Evolutionary conservation across 2,113 vertebrate species (phyloP).

Genomic region (Lagopus leucura): DNA sequence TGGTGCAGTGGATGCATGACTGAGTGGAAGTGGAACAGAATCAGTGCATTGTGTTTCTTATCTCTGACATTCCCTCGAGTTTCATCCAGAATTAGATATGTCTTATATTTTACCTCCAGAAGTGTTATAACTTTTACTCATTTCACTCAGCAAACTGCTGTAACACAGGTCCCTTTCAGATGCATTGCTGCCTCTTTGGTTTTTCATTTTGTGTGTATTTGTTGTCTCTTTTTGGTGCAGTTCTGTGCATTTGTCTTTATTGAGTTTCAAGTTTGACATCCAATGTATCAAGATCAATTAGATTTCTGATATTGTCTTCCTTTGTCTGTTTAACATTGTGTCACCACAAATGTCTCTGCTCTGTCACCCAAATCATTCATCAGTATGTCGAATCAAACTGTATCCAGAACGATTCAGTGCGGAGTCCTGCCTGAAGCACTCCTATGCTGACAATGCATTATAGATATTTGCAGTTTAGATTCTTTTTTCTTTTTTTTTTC

Average conservation of each 20-base stretch:
- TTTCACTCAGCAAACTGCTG: not conserved
- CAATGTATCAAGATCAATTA: not conserved
- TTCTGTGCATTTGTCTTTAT: not conserved
- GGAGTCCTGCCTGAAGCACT: not conserved
- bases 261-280: not conserved
- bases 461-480: not conserved
- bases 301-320: constrained; percentile 1
- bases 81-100: not conserved
- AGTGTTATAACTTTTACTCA: not conserved
- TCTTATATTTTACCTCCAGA: not conserved
- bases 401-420: not conserved
- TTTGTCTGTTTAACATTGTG: not conserved
- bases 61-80: not conserved
- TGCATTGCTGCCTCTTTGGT: not conserved
- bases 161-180: not conserved
- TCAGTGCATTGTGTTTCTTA: not conserved
- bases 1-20: not conserved
- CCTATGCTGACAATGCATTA: not conserved
- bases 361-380: not conserved
- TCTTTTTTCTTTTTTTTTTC: not conserved
- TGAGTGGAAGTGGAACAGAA: not conserved
- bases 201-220: not conserved
- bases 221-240: not conserved
- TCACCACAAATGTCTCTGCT: not conserved
- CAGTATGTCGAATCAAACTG: not conserved